phyloP scores from a whole-genome alignment of 2,888 invertebrate genomes.

The Phortica okadai region DNA sequence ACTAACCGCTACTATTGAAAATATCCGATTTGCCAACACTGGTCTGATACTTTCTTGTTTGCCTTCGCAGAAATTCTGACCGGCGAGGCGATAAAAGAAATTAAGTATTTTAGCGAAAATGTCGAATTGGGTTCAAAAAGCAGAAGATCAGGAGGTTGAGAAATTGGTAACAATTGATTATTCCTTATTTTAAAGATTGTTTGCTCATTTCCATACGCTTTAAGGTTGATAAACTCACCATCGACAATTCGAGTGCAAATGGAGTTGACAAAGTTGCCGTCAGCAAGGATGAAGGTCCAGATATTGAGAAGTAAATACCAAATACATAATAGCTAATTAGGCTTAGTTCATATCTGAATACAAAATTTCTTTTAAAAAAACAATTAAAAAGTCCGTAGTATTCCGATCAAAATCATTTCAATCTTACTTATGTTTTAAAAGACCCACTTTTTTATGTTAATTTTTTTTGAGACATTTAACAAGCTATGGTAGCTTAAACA shows the following conservation, averaged over 20 bases:
- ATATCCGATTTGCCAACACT: too few relatives aligned
- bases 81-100: too few relatives aligned
- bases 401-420: not conserved
- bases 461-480: not conserved
- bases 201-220: not conserved
- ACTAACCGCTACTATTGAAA: too few relatives aligned
- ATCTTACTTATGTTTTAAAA: not conserved
- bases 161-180: conserved; percentile 5
- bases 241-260: not conserved
- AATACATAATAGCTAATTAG: not conserved
- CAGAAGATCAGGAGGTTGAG: conserved; percentile 15
- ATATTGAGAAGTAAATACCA: conserved; percentile 17
- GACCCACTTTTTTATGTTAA: not conserved
- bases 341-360: not conserved
- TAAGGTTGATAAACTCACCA: conserved; percentile 14
- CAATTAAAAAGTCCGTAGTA: not conserved
- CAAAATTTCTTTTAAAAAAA: not conserved
- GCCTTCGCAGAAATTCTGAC: too few relatives aligned
- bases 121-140: conserved; percentile 25
- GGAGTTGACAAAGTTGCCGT: not conserved
- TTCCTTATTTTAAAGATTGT: not conserved
- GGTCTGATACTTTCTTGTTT: too few relatives aligned
- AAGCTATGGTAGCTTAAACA: too few relatives aligned
- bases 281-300: conserved; percentile 9
- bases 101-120: not conserved